These are phyloP conservation scores for Dasysyrphus albostriatus DNA, from an alignment of 2,888 invertebrate species.

Conservation along the genomic window DNA sequence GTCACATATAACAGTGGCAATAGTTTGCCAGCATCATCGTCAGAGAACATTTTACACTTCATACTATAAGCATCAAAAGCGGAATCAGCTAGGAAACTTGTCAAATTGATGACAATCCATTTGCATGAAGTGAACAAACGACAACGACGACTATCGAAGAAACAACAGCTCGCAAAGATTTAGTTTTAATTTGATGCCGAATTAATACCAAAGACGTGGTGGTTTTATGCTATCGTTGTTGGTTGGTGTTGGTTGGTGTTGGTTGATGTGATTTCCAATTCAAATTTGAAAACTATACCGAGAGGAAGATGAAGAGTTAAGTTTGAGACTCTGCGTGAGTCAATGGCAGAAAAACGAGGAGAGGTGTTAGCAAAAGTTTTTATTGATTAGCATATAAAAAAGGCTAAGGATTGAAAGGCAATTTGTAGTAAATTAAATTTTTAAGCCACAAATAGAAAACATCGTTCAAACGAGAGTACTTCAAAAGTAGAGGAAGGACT, in stretches of 20 bases:
- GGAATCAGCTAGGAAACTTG: constrained; percentile 48
- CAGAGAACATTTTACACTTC: constrained; percentile 17
- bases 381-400: constrained; percentile 28
- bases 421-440: neutral
- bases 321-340: neutral
- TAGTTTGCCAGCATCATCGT: constrained; percentile 39
- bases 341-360: constrained; percentile 14
- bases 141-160: constrained; percentile 9
- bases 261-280: constrained; percentile 42
- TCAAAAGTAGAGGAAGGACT: no score
- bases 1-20: constrained; percentile 70
- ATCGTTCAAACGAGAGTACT: neutral
- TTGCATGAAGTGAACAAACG: constrained; percentile 57
- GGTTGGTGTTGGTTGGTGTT: neutral
- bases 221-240: constrained; percentile 16
- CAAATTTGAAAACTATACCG: constrained; percentile 24
- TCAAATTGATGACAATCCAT: constrained; percentile 71
- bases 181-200: constrained; percentile 69
- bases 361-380: neutral
- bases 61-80: neutral
- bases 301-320: constrained; percentile 4
- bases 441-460: neutral
- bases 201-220: constrained; percentile 67
- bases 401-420: neutral
- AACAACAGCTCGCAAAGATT: constrained; percentile 66